phyloP scores from a whole-genome alignment of 2,113 vertebrate species.

The Chionodraco myersi region DNA sequence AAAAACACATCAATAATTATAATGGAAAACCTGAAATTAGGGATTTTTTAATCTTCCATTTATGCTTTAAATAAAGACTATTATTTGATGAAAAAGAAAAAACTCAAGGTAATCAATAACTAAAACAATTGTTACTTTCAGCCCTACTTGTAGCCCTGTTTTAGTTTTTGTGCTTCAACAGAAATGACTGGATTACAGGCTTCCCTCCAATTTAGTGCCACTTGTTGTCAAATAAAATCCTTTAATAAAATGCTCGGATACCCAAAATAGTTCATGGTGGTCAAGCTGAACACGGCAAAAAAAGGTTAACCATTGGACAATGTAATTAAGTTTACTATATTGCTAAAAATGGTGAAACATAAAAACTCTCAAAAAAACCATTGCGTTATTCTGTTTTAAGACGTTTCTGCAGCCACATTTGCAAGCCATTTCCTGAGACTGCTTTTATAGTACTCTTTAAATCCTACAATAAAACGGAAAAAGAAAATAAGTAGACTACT shows the following conservation, averaged over 20 bases:
- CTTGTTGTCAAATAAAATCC: background rate
- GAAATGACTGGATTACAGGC: background rate
- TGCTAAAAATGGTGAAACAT: conserved; percentile 41
- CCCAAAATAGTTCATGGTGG: background rate
- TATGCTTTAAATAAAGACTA: background rate
- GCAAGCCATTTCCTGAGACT: conserved; percentile 59
- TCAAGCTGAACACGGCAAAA: background rate
- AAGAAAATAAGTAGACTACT: conserved; percentile 41
- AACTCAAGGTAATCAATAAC: background rate
- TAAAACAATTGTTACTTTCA: background rate
- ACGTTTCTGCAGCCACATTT: conserved; percentile 48
- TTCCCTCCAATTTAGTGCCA: background rate
- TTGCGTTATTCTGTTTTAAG: conserved; percentile 31
- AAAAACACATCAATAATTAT: background rate
- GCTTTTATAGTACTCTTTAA: conserved; percentile 62
- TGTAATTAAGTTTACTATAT: conserved; percentile 39
- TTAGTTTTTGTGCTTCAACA: background rate
- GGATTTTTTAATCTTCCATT: too few species aligned
- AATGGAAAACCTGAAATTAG: background rate
- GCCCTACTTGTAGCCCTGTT: background rate
- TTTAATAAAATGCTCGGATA: conserved; percentile 7
- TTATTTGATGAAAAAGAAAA: background rate
- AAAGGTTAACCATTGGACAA: background rate
- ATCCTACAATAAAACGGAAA: conserved; percentile 58
- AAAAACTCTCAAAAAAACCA: conserved; percentile 23